Conservation (phyloP, 2,888 invertebrate species). For the Cheilosia urbana region DNA sequence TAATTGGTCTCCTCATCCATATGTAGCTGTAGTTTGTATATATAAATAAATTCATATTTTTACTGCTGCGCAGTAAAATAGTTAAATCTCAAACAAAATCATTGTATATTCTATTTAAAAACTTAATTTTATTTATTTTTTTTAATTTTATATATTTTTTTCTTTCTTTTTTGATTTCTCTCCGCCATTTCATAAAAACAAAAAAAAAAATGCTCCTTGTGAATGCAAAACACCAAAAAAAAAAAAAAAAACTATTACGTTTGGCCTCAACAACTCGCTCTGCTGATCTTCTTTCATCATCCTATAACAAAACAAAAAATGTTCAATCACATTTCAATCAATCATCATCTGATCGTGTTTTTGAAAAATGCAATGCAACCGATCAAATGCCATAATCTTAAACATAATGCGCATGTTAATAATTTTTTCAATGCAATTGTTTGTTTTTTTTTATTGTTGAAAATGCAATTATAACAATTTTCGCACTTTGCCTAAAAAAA, state of each 20-base stretch:
- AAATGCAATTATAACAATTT: conserved; percentile 16
- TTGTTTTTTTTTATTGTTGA: conserved; percentile 24
- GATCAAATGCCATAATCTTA: conserved; percentile 64
- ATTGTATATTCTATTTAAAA: conserved; percentile 37
- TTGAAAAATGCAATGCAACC: conserved; percentile 64
- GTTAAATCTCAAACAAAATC: conserved; percentile 18
- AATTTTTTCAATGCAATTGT: conserved; percentile 76
- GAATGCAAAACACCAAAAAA: conserved; percentile 77
- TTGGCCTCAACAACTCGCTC: conserved; percentile 71
- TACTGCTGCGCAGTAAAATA: conserved; percentile 14
- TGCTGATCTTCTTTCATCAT: conserved; percentile 74
- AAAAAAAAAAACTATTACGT: conserved; percentile 50
- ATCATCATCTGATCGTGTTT: conserved; percentile 68
- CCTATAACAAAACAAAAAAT: conserved; percentile 54
- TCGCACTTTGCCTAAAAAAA: conserved; percentile 61
- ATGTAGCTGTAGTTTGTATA: conserved; percentile 28
- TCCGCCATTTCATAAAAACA: conserved; percentile 76
- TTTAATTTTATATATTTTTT: conserved; percentile 75
- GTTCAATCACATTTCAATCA: conserved; percentile 64
- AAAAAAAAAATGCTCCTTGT: conserved; percentile 75
- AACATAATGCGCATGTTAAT: conserved; percentile 71
- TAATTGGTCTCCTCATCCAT: conserved; percentile 8
- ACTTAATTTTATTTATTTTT: conserved; percentile 61
- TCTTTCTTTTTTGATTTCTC: conserved; percentile 77
- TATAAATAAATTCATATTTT: conserved; percentile 8